Evolutionary conservation across 2,797 vertebrate genomes (phyloP).

Genomic region (Lagocephalus sceleratus): DNA sequence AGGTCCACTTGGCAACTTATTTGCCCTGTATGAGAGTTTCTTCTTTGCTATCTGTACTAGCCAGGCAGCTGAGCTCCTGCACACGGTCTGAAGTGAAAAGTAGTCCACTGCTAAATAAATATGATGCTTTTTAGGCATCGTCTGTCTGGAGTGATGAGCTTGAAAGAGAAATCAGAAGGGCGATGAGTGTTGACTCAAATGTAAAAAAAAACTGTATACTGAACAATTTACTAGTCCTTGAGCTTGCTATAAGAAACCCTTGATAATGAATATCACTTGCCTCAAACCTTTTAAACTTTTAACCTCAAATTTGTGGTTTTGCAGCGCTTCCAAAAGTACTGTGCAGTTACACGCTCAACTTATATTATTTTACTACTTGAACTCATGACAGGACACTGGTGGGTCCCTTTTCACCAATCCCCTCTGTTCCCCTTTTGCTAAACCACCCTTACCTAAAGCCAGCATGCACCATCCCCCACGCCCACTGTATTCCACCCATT

Average conservation of each 20-base stretch:
- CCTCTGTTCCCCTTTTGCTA: constrained; percentile 30
- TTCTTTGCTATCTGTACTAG: constrained; percentile 28
- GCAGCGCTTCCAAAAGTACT: constrained; percentile 14
- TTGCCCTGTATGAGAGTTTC: constrained; percentile 40
- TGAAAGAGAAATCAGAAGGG: constrained; percentile 35
- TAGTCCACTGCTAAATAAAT: constrained; percentile 12
- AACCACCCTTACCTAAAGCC: constrained; percentile 13
- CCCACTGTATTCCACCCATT: constrained; percentile 22
- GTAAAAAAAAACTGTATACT: constrained; percentile 45
- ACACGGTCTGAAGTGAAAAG: constrained; percentile 30
- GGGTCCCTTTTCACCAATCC: constrained; percentile 45
- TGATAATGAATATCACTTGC: constrained; percentile 26
- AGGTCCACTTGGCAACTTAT: constrained; percentile 51
- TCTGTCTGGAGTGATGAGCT: constrained; percentile 42
- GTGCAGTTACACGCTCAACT: constrained; percentile 28
- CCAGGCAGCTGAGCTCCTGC: constrained; percentile 28
- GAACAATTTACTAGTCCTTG: constrained; percentile 33
- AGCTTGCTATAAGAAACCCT: constrained; percentile 39
- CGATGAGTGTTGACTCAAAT: constrained; percentile 36
- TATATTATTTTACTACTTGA: constrained; percentile 66
- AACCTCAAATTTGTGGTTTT: constrained; percentile 26
- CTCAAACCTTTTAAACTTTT: constrained; percentile 29
- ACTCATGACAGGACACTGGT: constrained; percentile 73
- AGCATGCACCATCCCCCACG: neutral
- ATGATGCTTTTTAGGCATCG: constrained; percentile 14